A percentile compares a stretch with the other conserved stretches of the same genome.
phyloP scores from a whole-genome alignment of 2,888 invertebrate genomes.

The Orchestes rusci region DNA sequence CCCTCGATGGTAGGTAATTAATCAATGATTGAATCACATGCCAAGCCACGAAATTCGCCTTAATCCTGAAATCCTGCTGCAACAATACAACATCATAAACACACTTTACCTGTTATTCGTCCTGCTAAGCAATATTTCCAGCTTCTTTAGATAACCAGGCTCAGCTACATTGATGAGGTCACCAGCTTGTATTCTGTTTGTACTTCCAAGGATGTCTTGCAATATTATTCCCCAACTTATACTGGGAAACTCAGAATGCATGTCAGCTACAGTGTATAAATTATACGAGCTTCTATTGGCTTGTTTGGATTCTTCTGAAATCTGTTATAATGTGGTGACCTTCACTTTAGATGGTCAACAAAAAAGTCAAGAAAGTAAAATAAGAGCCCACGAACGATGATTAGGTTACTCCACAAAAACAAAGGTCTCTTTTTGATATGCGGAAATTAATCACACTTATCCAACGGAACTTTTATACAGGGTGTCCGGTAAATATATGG shows the following conservation, averaged over 20 bases:
- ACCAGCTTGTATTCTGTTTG: slow-evolving; percentile 32
- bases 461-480: too few species aligned
- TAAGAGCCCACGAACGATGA: too few species aligned
- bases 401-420: too few species aligned
- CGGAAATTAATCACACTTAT: too few species aligned
- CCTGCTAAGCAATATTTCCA: slow-evolving; percentile 32
- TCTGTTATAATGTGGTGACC: slow-evolving; percentile 28
- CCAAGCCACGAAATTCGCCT: slow-evolving; percentile 40
- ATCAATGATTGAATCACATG: slow-evolving; percentile 35
- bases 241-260: slow-evolving; percentile 44
- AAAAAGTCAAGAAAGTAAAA: too few species aligned
- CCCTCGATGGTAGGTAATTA: slow-evolving; percentile 34
- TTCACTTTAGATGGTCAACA: too few species aligned
- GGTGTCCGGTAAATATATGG: too few species aligned
- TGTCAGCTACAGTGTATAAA: slow-evolving; percentile 39
- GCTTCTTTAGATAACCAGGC: slow-evolving; percentile 34
- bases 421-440: too few species aligned
- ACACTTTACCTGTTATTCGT: slow-evolving; percentile 40
- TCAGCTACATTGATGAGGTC: slow-evolving; percentile 36
- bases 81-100: too few species aligned
- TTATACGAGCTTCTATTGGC: slow-evolving; percentile 28
- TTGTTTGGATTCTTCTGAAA: slow-evolving; percentile 29
- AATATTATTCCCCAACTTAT: slow-evolving; percentile 39
- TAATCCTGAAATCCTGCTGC: slow-evolving; percentile 33
- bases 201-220: slow-evolving; percentile 34